These are phyloP conservation scores for Nephrotoma flavescens DNA, from an alignment of 2,888 invertebrate genomes.

Conservation along the genomic window DNA sequence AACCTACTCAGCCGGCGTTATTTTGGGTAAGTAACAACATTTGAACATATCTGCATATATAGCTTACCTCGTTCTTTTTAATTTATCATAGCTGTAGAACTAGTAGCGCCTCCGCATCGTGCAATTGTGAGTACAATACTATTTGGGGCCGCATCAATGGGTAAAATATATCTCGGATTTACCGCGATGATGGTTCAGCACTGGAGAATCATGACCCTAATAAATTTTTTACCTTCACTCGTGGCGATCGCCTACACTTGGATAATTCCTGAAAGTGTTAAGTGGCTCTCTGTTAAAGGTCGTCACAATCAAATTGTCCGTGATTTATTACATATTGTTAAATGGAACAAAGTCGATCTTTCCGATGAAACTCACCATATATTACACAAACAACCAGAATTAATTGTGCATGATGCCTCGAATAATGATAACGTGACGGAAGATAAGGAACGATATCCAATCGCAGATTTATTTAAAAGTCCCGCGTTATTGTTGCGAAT, in stretches of 20 bases:
- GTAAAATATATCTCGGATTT: background rate
- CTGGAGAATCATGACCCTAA: background rate
- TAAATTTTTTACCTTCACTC: background rate
- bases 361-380: background rate
- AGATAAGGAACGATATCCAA: background rate
- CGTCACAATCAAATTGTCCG: background rate
- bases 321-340: background rate
- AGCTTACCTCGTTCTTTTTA: background rate
- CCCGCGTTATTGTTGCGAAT: background rate
- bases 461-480: background rate
- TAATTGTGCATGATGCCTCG: background rate
- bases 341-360: background rate
- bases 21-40: background rate
- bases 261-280: background rate
- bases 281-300: background rate
- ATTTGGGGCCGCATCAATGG: background rate
- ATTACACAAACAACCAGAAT: background rate
- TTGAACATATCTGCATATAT: background rate
- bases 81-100: background rate
- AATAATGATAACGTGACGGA: background rate
- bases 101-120: background rate
- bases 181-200: background rate
- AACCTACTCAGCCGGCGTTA: background rate
- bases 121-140: background rate
- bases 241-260: background rate